Conservation (phyloP, 2,888 invertebrate genomes). For the Ceraclea dissimilis region DNA sequence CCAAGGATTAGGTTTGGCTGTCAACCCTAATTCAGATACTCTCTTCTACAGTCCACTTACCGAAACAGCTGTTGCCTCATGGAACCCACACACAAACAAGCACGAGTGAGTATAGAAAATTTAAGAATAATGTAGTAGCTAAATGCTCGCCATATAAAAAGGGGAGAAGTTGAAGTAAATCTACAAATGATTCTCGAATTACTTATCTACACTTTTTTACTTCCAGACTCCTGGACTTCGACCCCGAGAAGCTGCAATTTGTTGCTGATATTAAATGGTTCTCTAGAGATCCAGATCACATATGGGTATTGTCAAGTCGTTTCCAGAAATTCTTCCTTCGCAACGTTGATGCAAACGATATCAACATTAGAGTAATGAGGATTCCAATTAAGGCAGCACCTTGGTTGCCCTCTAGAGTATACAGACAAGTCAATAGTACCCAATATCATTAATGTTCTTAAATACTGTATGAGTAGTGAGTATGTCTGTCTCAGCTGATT, state of each 20-base stretch:
- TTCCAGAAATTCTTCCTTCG: conserved; percentile 76
- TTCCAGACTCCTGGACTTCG: conserved; percentile 61
- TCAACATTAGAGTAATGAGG: conserved; percentile 67
- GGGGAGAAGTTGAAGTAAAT: too few relatives aligned
- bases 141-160: background rate
- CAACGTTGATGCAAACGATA: conserved; percentile 55
- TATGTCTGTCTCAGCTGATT: too few relatives aligned
- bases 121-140: background rate
- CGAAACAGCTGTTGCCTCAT: conserved; percentile 73
- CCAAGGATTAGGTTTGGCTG: conserved; percentile 67
- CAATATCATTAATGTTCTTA: conserved; percentile 25
- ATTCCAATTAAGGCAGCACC: conserved; percentile 24
- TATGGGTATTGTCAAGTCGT: conserved; percentile 69
- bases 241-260: conserved; percentile 67
- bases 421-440: conserved; percentile 37
- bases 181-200: too few relatives aligned
- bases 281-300: conserved; percentile 57
- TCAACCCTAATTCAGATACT: conserved; percentile 65
- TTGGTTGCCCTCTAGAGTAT: conserved; percentile 35
- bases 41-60: conserved; percentile 71
- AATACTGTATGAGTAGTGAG: too few relatives aligned
- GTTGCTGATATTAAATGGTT: conserved; percentile 66
- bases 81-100: conserved; percentile 65
- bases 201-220: too few relatives aligned
- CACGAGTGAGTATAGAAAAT: conserved; percentile 53